Evolutionary conservation across 2,797 vertebrate species (phyloP).

Genomic region (Neolamprologus multifasciatus): DNA sequence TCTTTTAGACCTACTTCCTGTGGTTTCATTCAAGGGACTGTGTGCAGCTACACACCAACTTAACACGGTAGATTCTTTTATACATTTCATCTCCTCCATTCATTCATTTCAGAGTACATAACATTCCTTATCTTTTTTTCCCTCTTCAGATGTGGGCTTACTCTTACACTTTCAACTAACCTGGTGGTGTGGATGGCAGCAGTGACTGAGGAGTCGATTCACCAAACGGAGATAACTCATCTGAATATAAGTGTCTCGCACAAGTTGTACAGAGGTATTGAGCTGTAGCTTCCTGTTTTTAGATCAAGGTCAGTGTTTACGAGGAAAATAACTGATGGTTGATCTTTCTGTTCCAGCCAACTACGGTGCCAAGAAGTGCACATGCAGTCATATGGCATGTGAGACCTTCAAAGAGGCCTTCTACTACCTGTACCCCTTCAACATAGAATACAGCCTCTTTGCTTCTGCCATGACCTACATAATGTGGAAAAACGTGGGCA

Average conservation of each 20-base stretch:
- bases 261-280: constrained; percentile 42
- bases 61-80: constrained; percentile 76
- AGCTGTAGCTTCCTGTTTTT: not conserved
- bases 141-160: constrained; percentile 82
- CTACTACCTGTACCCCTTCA: constrained; percentile 93
- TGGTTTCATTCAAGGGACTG: constrained; percentile 90
- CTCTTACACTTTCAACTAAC: constrained; percentile 84
- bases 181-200: constrained; percentile 87
- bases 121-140: not conserved
- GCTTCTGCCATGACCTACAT: constrained; percentile 88
- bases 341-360: constrained; percentile 44
- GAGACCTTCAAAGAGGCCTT: constrained; percentile 81
- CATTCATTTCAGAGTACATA: not conserved
- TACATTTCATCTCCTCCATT: not conserved
- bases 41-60: constrained; percentile 80
- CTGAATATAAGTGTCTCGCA: constrained; percentile 6
- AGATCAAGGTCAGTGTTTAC: not conserved
- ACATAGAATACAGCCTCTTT: constrained; percentile 93
- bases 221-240: constrained; percentile 71
- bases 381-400: constrained; percentile 77
- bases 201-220: constrained; percentile 87
- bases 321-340: not conserved
- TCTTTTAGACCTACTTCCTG: constrained; percentile 84
- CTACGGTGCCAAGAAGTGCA: constrained; percentile 51
- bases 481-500: constrained; percentile 95